Percentiles rank a stretch among this genome's conserved stretches.
These are phyloP conservation scores for Caenorhabditis japonica DNA, from an alignment of 2,888 invertebrate species.

Conservation along the genomic window DNA sequence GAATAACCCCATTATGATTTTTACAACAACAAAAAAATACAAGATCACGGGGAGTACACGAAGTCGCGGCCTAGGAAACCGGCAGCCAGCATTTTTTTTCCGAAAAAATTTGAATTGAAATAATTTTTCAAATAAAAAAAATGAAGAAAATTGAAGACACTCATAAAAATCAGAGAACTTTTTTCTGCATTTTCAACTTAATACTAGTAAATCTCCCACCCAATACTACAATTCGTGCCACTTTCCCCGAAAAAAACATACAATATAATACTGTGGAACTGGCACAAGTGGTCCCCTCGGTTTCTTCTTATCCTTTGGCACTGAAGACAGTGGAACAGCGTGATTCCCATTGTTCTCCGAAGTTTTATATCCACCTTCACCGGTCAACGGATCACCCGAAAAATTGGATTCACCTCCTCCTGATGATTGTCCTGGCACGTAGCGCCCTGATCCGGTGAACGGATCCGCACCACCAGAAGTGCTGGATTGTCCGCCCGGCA, in stretches of 20 bases:
- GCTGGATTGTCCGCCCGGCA: conserved; percentile 59
- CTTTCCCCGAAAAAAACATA: conserved; percentile 9
- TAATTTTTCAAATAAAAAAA: too few relatives aligned
- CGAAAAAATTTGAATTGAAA: too few relatives aligned
- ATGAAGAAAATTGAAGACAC: too few relatives aligned
- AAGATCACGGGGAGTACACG: too few relatives aligned
- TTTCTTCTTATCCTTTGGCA: conserved; percentile 65
- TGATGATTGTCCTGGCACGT: conserved; percentile 65
- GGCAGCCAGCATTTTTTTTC: too few relatives aligned
- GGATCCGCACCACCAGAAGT: conserved; percentile 28
- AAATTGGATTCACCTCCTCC: conserved; percentile 5
- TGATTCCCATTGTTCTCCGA: conserved; percentile 28
- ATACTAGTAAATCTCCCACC: too few relatives aligned
- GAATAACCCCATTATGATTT: too few relatives aligned
- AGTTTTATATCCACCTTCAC: conserved; percentile 46
- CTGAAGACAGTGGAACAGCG: conserved; percentile 62
- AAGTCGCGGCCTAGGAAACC: too few relatives aligned
- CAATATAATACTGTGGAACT: conserved; percentile 46
- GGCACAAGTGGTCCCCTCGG: conserved; percentile 72
- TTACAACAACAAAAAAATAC: too few relatives aligned
- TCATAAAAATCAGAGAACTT: too few relatives aligned
- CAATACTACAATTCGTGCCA: too few relatives aligned
- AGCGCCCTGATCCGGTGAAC: conserved; percentile 73
- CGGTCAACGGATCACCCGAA: conserved; percentile 54
- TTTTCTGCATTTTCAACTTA: too few relatives aligned